Base-by-base conservation (phyloP, 2,113 vertebrate species). In the Anolis carolinensis region DNA sequence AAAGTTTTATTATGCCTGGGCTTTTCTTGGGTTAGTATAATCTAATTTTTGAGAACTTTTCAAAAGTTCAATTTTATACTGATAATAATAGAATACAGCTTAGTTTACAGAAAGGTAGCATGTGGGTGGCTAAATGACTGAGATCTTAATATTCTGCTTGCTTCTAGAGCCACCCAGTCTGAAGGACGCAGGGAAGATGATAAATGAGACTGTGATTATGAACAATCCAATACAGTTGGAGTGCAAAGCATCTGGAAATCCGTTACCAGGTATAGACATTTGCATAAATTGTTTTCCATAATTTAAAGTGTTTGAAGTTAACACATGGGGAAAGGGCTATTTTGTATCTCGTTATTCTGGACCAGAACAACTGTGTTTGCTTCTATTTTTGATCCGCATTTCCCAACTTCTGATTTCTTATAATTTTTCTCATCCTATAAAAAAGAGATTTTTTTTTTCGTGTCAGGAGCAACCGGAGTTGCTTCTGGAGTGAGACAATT, bases 201-300 rank as follows among this genome's bases (percentile, higher is more conserved):
- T 98, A 90, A 98, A 99, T 91, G 97, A 98, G 93, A 99, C 98
- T 0, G 96, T 99, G 83, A 94, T 99, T 83, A 93, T 97, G 62
- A 97, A 97, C 86, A 98, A 95, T 92, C 96, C 97, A 21, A 92
- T 97, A 30, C 97, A 97, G 84, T 95, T 99, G 32, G 96, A 98
- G 86, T 99, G 99, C 90, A 97, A 95, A 92, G 97, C 96, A 2
- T 93, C 96, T 79, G 99, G 99, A 80, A 98, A 93, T 82, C 99
- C 99, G 83, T 79, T 95, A 7, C 99, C 99, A 91, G 97, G 99
- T 81, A 86, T 27, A 36, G 39, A 39, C 13, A 25, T 30, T 16
- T 68, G 25, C 14, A 34, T 6, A 21, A 63, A 63, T 73, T 32
- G 39, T 80, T 34, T 80, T 39, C 34, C 52, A 74, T 50, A 78